Percentiles rank a stretch among this genome's conserved stretches.
Conservation (phyloP, 2,888 invertebrate genomes). For the Microchrysa polita region DNA sequence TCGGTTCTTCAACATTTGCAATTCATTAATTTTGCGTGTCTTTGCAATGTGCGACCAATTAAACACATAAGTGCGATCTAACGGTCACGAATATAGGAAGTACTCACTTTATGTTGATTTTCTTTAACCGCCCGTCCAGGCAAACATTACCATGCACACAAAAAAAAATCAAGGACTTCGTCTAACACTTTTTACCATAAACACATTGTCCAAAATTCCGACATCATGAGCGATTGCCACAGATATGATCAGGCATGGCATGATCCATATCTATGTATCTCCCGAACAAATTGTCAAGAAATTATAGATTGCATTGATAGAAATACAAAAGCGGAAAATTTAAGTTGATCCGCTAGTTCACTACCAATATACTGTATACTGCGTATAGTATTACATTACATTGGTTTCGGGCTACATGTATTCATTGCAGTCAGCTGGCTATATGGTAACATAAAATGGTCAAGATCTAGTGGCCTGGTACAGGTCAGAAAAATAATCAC, state of each 20-base stretch:
- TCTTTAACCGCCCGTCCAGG: neutral
- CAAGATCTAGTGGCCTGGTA: conserved; percentile 23
- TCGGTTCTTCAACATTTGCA: neutral
- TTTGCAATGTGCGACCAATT: conserved; percentile 18
- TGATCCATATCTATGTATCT: neutral
- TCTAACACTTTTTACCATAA: conserved; percentile 6
- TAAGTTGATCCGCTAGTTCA: conserved; percentile 9
- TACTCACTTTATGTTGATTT: neutral
- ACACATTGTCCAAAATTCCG: conserved; percentile 11
- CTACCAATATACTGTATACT: no score
- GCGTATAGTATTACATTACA: no score
- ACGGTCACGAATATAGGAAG: conserved; percentile 22
- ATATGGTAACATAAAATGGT: conserved; percentile 12
- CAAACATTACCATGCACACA: neutral
- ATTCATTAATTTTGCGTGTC: conserved; percentile 26
- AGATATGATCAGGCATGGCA: neutral
- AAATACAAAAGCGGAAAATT: conserved; percentile 22
- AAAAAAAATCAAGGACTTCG: conserved; percentile 19
- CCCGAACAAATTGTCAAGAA: conserved; percentile 22
- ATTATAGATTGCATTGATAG: conserved; percentile 18
- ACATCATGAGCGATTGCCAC: conserved; percentile 15
- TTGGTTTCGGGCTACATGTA: neutral
- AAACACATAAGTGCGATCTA: conserved; percentile 30
- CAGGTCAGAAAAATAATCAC: conserved; percentile 29
- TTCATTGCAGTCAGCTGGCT: neutral